Conservation (phyloP, 2,113 vertebrate genomes). For the Entelurus aequoreus region DNA sequence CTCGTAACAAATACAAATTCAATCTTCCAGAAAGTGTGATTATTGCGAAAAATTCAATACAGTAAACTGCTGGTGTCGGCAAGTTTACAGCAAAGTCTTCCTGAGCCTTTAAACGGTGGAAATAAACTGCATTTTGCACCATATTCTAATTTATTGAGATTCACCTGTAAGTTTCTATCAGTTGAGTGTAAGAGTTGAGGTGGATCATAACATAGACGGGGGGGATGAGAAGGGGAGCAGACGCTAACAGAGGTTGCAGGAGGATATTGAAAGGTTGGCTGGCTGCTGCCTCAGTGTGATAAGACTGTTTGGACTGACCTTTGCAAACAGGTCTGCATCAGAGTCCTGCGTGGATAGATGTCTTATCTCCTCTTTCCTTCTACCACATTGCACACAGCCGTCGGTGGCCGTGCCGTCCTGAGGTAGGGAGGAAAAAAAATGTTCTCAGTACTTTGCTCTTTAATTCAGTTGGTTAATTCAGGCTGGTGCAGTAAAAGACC, state of each 20-base stretch:
- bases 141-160: no score
- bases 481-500: no score
- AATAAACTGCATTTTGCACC: not conserved
- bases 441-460: no score
- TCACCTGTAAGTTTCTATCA: slow-evolving; percentile 2
- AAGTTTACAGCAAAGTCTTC: no score
- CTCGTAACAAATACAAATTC: no score
- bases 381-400: slow-evolving; percentile 11
- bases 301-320: slow-evolving; percentile 38
- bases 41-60: no score
- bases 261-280: slow-evolving; percentile 31
- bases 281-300: slow-evolving; percentile 43
- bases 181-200: not conserved
- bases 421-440: no score
- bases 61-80: no score
- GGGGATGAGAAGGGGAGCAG: slow-evolving; percentile 2
- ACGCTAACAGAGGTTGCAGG: slow-evolving; percentile 8
- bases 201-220: slow-evolving; percentile 20
- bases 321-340: slow-evolving; percentile 18
- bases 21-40: no score
- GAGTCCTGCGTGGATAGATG: slow-evolving; percentile 22
- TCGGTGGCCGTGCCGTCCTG: slow-evolving; percentile 18
- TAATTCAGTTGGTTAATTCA: no score
- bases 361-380: slow-evolving; percentile 17
- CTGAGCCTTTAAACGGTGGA: not conserved